Evolutionary conservation across 2,113 vertebrate genomes (phyloP), one percentile per base, ranked within the genome.

Genomic region (Galemys pyrenaicus): DNA sequence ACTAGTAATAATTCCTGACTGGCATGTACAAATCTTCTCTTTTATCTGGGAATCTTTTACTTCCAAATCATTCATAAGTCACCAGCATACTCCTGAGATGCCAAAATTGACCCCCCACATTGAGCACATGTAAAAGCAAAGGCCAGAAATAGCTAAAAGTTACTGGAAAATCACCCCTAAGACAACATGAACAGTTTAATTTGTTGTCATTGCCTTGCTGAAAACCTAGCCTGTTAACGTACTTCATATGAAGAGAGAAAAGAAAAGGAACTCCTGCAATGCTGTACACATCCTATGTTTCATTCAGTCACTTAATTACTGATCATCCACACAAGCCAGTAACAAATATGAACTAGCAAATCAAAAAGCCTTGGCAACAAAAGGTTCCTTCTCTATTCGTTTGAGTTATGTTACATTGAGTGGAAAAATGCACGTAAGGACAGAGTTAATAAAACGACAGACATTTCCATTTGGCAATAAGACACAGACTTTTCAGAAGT

Each of bases 191-290:
- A 54, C 37, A 49, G 19, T 16, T 56, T 49, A 70, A 91, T 79
- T 30, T 58, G 30, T 16, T 70, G 11, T 41, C 28, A 86, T 64
- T 64, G 30, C 70, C 46, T 24, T 30, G 26, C 6, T 67, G 60
- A 60, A 54, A 73, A 64, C 16, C 60, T 44, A 89, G 30, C 20
- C 68, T 87, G 32, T 85, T 88, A 49, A 44, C 2, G n/a, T 74
- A 77, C 70, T 86, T 92, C 22, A 56, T 16, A 84, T 39, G 51
- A 88, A 87, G 41, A 88, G 68, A 87, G n/a, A 56, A 65, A 92
- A 19, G 22, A 80, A 74, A 37, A 51, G 37, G 17, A 28, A 19
- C 19, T 46, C 35, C 24, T 49, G 16, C 6, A 58, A 41, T 11
- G 12, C 16, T 37, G 6, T 8, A 28, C 1, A 13, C 9, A 78